These are phyloP conservation scores for Drosophila flavopinicola DNA, from an alignment of 2,888 invertebrate genomes.

Conservation along the genomic window DNA sequence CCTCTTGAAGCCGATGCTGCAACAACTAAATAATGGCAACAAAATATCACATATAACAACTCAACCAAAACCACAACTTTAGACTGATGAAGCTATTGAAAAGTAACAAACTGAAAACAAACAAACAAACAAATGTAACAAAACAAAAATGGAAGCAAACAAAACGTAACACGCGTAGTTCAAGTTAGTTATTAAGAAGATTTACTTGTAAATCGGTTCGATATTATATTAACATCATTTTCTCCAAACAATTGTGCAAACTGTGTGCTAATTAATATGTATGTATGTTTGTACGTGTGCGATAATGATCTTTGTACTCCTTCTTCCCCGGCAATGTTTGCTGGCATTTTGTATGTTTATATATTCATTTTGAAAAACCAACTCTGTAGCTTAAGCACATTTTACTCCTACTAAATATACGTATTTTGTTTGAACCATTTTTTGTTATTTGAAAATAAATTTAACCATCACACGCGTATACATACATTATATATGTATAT, in stretches of 20 bases:
- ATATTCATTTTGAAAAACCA: constrained; percentile 25
- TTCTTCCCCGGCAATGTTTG: constrained; percentile 36
- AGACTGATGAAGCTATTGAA: constrained; percentile 72
- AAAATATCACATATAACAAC: constrained; percentile 39
- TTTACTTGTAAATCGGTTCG: constrained; percentile 24
- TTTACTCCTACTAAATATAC: constrained; percentile 13
- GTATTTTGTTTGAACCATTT: constrained; percentile 32
- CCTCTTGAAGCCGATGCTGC: constrained; percentile 12
- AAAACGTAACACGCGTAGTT: constrained; percentile 47
- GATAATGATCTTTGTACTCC: constrained; percentile 25
- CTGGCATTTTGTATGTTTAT: constrained; percentile 47
- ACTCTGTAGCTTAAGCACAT: constrained; percentile 40
- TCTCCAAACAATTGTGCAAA: constrained; percentile 3
- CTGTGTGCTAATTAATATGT: constrained; percentile 1
- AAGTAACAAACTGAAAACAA: constrained; percentile 13
- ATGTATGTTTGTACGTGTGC: constrained; percentile 10
- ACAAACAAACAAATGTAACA: constrained; percentile 20
- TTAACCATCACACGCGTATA: constrained; percentile 36
- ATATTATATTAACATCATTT: constrained; percentile 38
- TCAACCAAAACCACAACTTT: constrained; percentile 71
- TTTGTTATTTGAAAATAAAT: constrained; percentile 33
- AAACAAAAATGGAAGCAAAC: constrained; percentile 24
- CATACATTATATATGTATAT: constrained; percentile 44
- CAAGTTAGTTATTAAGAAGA: constrained; percentile 48
- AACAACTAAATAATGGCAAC: constrained; percentile 11